A percentile compares a stretch with the other conserved stretches of the same genome.
phyloP scores from a whole-genome alignment of 2,797 vertebrate genomes.

The Yasuhikotakia modesta region DNA sequence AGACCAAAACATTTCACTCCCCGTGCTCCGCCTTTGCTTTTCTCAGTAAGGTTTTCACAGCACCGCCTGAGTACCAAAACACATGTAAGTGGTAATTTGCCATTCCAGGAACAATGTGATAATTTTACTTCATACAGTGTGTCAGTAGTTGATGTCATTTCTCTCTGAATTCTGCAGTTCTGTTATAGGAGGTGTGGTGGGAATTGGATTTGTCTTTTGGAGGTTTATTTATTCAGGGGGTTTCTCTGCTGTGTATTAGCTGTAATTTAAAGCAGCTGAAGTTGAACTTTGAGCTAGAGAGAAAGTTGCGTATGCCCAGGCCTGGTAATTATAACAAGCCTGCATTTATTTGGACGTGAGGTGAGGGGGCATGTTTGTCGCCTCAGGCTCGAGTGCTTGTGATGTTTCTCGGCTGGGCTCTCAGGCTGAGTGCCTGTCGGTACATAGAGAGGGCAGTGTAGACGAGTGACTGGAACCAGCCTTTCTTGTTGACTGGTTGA shows the following conservation, averaged over 20 bases:
- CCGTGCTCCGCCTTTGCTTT: background rate
- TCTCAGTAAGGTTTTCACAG: constrained; percentile 24
- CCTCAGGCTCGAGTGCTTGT: constrained; percentile 30
- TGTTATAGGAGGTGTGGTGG: constrained; percentile 28
- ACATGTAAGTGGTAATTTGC: constrained; percentile 27
- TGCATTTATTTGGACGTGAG: constrained; percentile 46
- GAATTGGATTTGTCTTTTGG: constrained; percentile 39
- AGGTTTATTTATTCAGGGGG: constrained; percentile 52
- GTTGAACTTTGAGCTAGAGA: constrained; percentile 14
- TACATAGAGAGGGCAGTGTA: background rate
- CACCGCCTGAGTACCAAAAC: constrained; percentile 39
- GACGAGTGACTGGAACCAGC: background rate
- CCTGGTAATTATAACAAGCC: constrained; percentile 46
- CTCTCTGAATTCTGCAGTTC: constrained; percentile 22
- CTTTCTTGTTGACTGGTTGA: background rate
- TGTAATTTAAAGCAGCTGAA: constrained; percentile 62
- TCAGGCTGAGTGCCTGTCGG: background rate
- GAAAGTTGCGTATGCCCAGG: constrained; percentile 31
- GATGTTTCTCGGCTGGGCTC: constrained; percentile 35
- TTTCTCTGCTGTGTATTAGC: constrained; percentile 54
- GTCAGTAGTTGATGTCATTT: constrained; percentile 3
- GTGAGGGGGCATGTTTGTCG: constrained; percentile 35
- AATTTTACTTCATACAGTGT: background rate
- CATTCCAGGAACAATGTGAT: constrained; percentile 38
- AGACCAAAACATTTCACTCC: constrained; percentile 21